Conservation (phyloP, 2,113 vertebrate species). For the Aix galericulata region DNA sequence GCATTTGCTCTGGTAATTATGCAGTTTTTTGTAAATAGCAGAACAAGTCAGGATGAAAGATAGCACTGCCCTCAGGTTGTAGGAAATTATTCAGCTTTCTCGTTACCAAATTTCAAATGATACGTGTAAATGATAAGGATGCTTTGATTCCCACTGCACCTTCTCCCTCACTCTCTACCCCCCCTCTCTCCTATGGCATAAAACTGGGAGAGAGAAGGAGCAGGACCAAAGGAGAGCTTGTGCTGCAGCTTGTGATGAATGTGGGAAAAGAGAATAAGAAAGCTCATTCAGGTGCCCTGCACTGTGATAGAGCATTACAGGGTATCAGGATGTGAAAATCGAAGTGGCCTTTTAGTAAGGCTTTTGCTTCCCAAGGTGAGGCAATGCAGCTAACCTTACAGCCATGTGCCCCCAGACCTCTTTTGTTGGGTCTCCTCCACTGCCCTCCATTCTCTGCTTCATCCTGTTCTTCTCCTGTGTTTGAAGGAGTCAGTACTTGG, state of each 20-base stretch:
- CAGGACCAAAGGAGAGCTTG: neutral
- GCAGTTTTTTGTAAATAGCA: conserved; percentile 65
- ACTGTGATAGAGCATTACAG: neutral
- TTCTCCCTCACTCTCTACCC: neutral
- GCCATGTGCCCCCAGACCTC: neutral
- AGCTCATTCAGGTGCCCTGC: neutral
- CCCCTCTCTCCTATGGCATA: neutral
- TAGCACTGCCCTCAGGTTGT: conserved; percentile 57
- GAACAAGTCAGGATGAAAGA: conserved; percentile 63
- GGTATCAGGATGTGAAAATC: neutral
- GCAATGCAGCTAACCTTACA: neutral
- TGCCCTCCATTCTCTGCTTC: neutral
- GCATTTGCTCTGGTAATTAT: conserved; percentile 71
- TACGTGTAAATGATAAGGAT: neutral
- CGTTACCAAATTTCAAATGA: conserved; percentile 26
- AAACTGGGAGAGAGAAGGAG: neutral
- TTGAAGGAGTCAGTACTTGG: neutral
- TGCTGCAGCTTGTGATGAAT: neutral
- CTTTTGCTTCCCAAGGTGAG: neutral
- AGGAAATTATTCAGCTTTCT: conserved; percentile 51
- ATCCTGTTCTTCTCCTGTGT: neutral
- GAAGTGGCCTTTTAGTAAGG: neutral
- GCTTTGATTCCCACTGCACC: conserved; percentile 38
- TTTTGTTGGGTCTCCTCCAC: neutral
- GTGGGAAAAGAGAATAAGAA: fast-evolving